Base-by-base conservation (phyloP, 1,140 invertebrate species). In the Diabrotica undecimpunctata region DNA sequence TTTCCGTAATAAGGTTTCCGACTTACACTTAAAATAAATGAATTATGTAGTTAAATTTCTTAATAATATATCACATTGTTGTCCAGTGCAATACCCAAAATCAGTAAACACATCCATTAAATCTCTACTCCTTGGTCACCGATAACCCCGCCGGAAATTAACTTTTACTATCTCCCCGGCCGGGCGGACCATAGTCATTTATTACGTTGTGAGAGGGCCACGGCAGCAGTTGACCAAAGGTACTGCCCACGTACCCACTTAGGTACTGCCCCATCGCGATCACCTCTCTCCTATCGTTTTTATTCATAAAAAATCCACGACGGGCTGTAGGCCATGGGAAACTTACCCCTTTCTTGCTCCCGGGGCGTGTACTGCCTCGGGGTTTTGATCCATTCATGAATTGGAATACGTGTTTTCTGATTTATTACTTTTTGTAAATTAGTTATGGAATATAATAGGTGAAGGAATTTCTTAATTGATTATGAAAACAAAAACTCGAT, bases 141-240 rank as follows among this genome's bases (percentile, higher is more conserved):
- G 52, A 41, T 36, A 54, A 50, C 35, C 41, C 12, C 61, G 55
- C 66, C 61, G 66, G 66, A 67, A 67, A 67, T 67, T 67, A 64
- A 61, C 56, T 67, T 67, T 67, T 67, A 67, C 61, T 67, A 67
- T 67, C 66, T 64, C 10, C 57, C 57, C 57, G 25, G 10, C n/a
- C 39, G 54, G 63, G 46, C 55, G 56, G 41, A 36, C 46, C 46
- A 39, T 54, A 58, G 57, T 14, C 50, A 58, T 51, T 55, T 39
- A 57, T 64, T 59, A 59, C 57, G 39, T 64, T 64, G 55, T 12
- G 35, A 63, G 61, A 37, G 38, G 61, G 14, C 52, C 61, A 59
- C 57, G 57, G 57, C 57, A 59, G 57, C 57, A 59, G n/a, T 46
- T 25, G 13, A 46, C 37, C 57, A 37, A 36, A 59, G 12, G 57